Percentiles rank a stretch among this genome's conserved stretches.
These are phyloP conservation scores for Panulirus ornatus DNA, from an alignment of 1,140 invertebrate genomes.

Conservation along the genomic window DNA sequence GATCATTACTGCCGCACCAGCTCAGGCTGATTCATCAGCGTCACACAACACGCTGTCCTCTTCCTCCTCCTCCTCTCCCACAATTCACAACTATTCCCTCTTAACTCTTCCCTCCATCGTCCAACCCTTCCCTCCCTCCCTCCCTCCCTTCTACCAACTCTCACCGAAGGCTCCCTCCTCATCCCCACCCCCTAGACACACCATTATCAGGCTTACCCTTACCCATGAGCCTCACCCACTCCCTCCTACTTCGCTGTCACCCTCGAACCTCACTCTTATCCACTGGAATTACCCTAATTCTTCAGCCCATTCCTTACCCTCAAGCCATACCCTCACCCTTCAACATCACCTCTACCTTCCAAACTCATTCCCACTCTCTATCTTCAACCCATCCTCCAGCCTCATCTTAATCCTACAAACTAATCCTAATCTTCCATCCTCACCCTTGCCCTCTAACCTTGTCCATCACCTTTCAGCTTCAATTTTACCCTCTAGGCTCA, in stretches of 20 bases:
- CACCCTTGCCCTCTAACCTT: too few species aligned
- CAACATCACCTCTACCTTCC: background rate
- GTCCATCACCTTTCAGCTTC: too few species aligned
- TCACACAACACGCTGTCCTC: background rate
- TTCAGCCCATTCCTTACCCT: too few species aligned
- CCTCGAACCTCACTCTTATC: too few species aligned
- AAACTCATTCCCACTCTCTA: background rate
- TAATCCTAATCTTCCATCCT: too few species aligned
- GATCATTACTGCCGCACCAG: slow-evolving; percentile 12
- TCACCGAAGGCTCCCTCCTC: background rate
- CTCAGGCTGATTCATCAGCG: slow-evolving; percentile 22
- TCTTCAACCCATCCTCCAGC: background rate
- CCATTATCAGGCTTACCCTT: too few species aligned
- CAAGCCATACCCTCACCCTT: background rate
- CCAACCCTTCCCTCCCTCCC: background rate
- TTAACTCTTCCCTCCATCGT: background rate
- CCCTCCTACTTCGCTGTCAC: background rate
- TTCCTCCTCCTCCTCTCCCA: background rate
- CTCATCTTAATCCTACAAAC: too few species aligned
- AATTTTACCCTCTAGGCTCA: too few species aligned
- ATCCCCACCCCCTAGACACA: background rate
- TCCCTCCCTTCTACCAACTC: background rate
- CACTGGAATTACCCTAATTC: too few species aligned
- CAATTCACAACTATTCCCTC: background rate
- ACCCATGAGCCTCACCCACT: background rate